Conservation (phyloP, 2,113 vertebrate genomes). For the Apteryx mantelli region DNA sequence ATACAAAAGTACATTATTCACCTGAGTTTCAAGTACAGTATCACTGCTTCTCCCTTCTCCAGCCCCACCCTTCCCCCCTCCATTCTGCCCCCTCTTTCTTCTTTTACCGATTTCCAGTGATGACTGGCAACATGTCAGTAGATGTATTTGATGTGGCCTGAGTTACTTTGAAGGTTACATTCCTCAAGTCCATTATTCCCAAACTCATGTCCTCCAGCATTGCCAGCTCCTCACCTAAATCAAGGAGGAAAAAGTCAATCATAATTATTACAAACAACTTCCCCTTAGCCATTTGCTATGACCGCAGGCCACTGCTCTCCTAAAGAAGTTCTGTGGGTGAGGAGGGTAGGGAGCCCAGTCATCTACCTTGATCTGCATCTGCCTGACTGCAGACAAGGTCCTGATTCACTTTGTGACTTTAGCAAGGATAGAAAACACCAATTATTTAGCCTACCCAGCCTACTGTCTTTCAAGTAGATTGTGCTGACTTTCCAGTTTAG, state of each 20-base stretch:
- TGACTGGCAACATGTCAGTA: slow-evolving; percentile 95
- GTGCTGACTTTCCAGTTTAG: background rate
- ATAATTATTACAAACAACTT: background rate
- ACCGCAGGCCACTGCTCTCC: background rate
- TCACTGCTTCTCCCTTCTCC: background rate
- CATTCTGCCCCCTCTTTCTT: background rate
- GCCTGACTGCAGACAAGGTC: background rate
- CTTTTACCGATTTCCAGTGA: slow-evolving; percentile 91
- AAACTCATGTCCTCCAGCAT: slow-evolving; percentile 99
- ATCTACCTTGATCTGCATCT: background rate
- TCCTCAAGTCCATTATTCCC: slow-evolving; percentile 95
- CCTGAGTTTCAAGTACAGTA: background rate
- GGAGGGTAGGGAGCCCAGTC: background rate
- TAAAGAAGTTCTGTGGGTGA: background rate
- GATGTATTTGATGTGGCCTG: slow-evolving; percentile 88
- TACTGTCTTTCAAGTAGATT: background rate
- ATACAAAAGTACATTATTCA: background rate
- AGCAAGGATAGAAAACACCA: background rate
- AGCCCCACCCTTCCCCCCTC: background rate
- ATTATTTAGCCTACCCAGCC: background rate
- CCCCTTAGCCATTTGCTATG: background rate
- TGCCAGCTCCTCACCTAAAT: slow-evolving; percentile 91
- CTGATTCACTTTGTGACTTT: background rate
- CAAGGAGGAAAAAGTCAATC: background rate
- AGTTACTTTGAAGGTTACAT: slow-evolving; percentile 98